Base-by-base conservation (phyloP, 2,797 vertebrate species). In the Melanotaenia trifasciata region DNA sequence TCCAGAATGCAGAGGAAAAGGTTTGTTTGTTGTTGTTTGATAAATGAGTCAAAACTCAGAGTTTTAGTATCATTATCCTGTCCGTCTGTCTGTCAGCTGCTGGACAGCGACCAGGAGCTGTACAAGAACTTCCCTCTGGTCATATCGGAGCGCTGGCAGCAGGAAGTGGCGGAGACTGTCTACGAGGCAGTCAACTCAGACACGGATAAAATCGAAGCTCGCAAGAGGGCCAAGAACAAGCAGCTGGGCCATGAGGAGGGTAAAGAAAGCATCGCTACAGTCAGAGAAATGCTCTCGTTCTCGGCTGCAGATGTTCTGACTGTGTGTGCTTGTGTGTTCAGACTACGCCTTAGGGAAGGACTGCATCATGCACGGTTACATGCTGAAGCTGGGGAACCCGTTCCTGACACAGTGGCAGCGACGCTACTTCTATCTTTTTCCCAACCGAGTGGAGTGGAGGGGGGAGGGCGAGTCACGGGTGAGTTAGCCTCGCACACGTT, bases 71-170 rank as follows among this genome's bases (percentile, higher is more conserved):
- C 40, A 18, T 6, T 6, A 53, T 58, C 24, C 1, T 33, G 18
- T 3, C 16, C 18, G 0, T 26, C 26, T 13, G 9, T 62, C 1
- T 72, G 20, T 70, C 30, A 99, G 98, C 90, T 99, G 88, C 93
- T 99, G 84, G 98, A 99, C 87, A 97, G 97, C 24, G 98, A 99
- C 94, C 98, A 99, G 92, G 98, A 99, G 66, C 95, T 99, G 22
- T 99, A 99, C 83, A 99, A 97, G 94, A 99, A 99, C 94, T 99
- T 99, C 85, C 97, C 98, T 0, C 83, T 99, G 94, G 97, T 99
- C 66, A 97, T 99, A 89, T 99, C 98, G 0, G 98, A 99, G 89
- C 98, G 98, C 84, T 99, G 98, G 98, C 98, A 99, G 93, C 98
- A 98, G 93, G 98, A 99, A 80, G 97, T 99, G 84, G 96, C 96